phyloP scores from a whole-genome alignment of 2,797 vertebrate species.

The Arnoldichthys spilopterus region DNA sequence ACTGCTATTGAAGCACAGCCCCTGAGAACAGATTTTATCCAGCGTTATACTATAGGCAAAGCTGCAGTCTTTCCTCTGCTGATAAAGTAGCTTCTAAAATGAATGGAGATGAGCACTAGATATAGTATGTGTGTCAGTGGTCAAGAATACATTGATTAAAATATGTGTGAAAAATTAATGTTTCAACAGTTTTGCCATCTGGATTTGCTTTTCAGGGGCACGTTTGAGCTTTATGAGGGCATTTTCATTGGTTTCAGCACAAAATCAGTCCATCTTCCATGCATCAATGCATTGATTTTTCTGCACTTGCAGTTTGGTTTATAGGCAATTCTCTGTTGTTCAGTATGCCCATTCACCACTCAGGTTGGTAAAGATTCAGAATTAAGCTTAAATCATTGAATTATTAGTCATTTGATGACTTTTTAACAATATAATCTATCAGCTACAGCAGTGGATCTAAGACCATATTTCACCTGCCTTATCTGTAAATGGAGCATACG shows the following conservation, averaged over 20 bases:
- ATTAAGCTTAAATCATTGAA: not conserved
- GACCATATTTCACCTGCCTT: not conserved
- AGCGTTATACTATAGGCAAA: too few relatives aligned
- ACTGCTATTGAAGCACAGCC: slow-evolving; percentile 83
- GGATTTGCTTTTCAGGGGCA: too few relatives aligned
- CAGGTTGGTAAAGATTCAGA: not conserved
- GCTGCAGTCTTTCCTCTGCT: too few relatives aligned
- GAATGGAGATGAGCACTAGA: too few relatives aligned
- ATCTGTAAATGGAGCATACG: not conserved
- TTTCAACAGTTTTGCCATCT: too few relatives aligned
- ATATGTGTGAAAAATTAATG: too few relatives aligned
- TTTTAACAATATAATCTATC: not conserved
- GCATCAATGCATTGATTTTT: not conserved
- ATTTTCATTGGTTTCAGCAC: too few relatives aligned
- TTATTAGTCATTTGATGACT: not conserved
- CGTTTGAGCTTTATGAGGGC: too few relatives aligned
- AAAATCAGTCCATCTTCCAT: not conserved
- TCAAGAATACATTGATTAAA: too few relatives aligned
- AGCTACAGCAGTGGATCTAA: not conserved
- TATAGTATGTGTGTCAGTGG: too few relatives aligned
- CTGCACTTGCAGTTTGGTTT: not conserved
- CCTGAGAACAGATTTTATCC: slow-evolving; percentile 67
- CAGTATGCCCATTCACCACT: not conserved
- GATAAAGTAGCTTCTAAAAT: too few relatives aligned
- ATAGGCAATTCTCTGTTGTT: not conserved